Evolutionary conservation across 2,888 invertebrate genomes (phyloP).

Genomic region (Zaprionus lineosus): DNA sequence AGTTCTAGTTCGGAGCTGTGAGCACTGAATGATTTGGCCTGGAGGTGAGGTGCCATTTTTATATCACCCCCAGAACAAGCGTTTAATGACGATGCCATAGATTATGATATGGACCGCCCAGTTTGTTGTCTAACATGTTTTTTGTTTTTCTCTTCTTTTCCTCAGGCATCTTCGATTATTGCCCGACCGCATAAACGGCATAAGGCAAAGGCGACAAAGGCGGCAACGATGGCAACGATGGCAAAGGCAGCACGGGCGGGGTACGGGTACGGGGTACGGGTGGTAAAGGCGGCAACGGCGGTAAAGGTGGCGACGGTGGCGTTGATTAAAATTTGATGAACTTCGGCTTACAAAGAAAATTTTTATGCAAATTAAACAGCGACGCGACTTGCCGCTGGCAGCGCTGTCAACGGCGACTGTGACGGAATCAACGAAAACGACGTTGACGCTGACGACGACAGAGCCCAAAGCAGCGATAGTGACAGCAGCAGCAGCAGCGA

Average conservation of each 20-base stretch:
- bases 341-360: slow-evolving; percentile 70
- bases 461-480: slow-evolving; percentile 34
- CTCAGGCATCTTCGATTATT: slow-evolving; percentile 35
- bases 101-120: slow-evolving; percentile 65
- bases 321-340: slow-evolving; percentile 75
- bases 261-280: too few species aligned
- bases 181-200: slow-evolving; percentile 21
- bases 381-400: slow-evolving; percentile 21
- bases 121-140: slow-evolving; percentile 68
- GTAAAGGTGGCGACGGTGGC: slow-evolving; percentile 31
- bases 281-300: neutral
- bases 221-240: neutral
- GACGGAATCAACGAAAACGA: slow-evolving; percentile 1
- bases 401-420: slow-evolving; percentile 20
- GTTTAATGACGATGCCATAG: slow-evolving; percentile 41
- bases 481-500: slow-evolving; percentile 28
- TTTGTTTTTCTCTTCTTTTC: slow-evolving; percentile 22
- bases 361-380: slow-evolving; percentile 68
- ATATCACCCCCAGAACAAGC: slow-evolving; percentile 67
- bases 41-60: slow-evolving; percentile 57
- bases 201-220: too few species aligned
- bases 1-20: slow-evolving; percentile 67
- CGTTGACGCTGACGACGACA: slow-evolving; percentile 3
- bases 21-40: slow-evolving; percentile 64
- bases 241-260: slow-evolving; percentile 25